Evolutionary conservation across 2,113 vertebrate genomes (phyloP).

Genomic region (Thryonomys swinderianus): DNA sequence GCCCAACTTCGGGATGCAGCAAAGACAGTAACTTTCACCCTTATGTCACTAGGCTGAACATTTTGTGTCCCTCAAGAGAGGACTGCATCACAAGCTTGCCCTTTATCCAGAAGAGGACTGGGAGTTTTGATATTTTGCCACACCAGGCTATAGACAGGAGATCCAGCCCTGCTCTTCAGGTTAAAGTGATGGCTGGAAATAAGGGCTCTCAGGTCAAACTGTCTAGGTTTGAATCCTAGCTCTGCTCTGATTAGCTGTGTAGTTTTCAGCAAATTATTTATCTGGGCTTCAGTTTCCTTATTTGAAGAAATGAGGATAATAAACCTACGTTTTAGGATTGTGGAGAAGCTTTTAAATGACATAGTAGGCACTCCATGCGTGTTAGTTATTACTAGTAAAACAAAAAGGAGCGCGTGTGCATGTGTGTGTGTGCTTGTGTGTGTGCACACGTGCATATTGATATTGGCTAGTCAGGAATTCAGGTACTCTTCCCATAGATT

Average conservation of each 20-base stretch:
- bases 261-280: not conserved
- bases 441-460: not conserved
- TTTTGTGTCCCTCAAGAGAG: not conserved
- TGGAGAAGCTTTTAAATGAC: not conserved
- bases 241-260: not conserved
- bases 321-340: not conserved
- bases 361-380: not conserved
- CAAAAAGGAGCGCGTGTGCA: not conserved
- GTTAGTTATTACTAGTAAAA: not conserved
- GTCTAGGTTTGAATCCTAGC: not conserved
- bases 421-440: not conserved
- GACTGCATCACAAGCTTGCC: not conserved
- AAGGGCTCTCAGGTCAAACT: not conserved
- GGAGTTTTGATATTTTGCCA: not conserved
- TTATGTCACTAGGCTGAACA: not conserved
- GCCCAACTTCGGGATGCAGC: not conserved
- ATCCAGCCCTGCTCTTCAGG: not conserved
- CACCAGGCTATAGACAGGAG: not conserved
- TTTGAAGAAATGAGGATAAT: not conserved
- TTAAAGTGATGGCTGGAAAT: not conserved
- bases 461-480: not conserved
- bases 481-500: not conserved
- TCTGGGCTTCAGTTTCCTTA: conserved; percentile 18
- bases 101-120: not conserved
- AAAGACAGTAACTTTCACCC: not conserved